Evolutionary conservation across 2,888 invertebrate species (phyloP), one percentile per base, ranked within the genome.

Genomic region (Sicus ferrugineus): DNA sequence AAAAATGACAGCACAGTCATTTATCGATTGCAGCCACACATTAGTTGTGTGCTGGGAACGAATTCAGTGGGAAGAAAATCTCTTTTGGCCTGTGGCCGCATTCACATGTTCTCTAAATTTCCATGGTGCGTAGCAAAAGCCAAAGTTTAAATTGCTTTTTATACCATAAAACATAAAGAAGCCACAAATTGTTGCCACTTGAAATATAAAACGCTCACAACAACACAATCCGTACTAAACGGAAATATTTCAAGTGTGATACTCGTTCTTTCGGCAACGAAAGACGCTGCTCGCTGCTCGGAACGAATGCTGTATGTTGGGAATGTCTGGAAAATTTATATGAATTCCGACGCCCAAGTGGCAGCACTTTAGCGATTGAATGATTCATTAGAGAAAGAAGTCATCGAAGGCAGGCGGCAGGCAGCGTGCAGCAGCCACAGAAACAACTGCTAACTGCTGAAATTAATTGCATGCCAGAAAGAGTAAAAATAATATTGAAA

Each of bases 161-260:
- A n/a, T 23, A 16, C 23, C 23, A 54, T 16, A 54, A 54, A 26
- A 28, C 11, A 67, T 26, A n/a, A 66, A 58, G 56, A 21, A 19
- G 67, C 31, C 21, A 19, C 69, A 64, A 56, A 34, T 42, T 70
- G 61, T 28, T 69, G 66, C 52, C 63, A 54, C 50, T 23, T 68
- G 72, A 75, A 68, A 66, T 30, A 48, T 26, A 64, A 31, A 28
- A 72, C 73, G 75, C 77, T 73, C 76, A 76, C 75, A 78, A 79
- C 77, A 77, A 77, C 75, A 16, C 4, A 16, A 46, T 5, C 14
- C 3, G 9, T n/a, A 46, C 46, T n/a, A 23, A 54, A 54, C 80
- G 79, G 77, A 78, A 78, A 58, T 38, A 70, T 61, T 70, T 62
- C 9, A 64, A 69, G 75, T 75, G 75, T 48, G 71, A 48, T 42